Evolutionary conservation across 1,140 invertebrate genomes (phyloP).

Genomic region (Daktulosphaira vitifoliae): DNA sequence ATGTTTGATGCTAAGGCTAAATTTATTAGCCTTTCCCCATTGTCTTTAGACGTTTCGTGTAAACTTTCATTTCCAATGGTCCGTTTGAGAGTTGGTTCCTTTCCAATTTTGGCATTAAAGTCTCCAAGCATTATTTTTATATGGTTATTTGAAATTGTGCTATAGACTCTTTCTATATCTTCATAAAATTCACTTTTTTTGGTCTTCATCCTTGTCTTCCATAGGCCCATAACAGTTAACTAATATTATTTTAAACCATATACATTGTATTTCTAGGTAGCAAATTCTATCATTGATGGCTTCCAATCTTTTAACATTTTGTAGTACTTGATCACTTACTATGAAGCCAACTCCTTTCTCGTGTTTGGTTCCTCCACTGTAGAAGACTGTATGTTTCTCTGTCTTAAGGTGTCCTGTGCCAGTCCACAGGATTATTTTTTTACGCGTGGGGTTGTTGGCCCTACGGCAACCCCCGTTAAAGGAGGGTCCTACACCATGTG

Average conservation of each 20-base stretch:
- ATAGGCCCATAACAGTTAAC: constrained; percentile 31
- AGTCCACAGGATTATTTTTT: constrained; percentile 15
- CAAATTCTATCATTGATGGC: constrained; percentile 33
- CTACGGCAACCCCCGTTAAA: neutral
- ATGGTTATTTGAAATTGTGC: constrained; percentile 31
- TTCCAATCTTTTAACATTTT: constrained; percentile 6
- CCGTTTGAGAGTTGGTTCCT: constrained; percentile 8
- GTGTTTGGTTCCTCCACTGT: neutral
- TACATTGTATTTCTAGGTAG: constrained; percentile 21
- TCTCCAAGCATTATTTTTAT: constrained; percentile 35
- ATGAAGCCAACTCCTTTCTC: neutral
- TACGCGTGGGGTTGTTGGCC: neutral
- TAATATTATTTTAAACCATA: constrained; percentile 34
- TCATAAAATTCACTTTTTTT: constrained; percentile 35
- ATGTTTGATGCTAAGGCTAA: neutral
- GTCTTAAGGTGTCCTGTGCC: neutral
- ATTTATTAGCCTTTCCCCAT: neutral
- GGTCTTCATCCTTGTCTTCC: constrained; percentile 34
- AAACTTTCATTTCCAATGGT: constrained; percentile 41
- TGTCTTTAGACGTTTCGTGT: constrained; percentile 34
- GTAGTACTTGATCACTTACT: constrained; percentile 4
- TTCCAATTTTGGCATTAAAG: constrained; percentile 35
- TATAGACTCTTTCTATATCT: constrained; percentile 9
- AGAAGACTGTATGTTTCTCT: neutral
- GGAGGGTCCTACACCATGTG: neutral